Evolutionary conservation across 64 coral and sea anemone species (phyloP), one percentile per base, ranked within the genome.

Genomic region (Orbicella faveolata): DNA sequence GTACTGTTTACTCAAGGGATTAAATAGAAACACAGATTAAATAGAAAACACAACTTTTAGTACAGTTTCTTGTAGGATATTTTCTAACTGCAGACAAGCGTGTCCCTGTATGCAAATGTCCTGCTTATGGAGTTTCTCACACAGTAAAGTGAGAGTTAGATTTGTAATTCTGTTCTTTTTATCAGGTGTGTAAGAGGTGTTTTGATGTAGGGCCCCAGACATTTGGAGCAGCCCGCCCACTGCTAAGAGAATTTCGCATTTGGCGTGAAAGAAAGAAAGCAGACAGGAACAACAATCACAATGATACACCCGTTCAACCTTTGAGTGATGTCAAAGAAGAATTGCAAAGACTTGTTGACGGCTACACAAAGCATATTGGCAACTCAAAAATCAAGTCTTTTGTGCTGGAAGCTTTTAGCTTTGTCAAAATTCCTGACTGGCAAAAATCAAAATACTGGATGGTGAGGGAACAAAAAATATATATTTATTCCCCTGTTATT

Each of bases 131-230:
- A 48, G 44, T 48, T 6, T 48, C 7, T 48, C 7, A 6, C 44
- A 48, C 5, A 6, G 5, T 48, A 0, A 48, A 5, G 44, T 6
- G 0, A 6, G 44, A 48, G 44, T 48, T 48, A 48, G 3, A 48
- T 48, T 48, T 41, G 39, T 2, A 41, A 41, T 41, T 41, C 39
- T 41, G 39, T 41, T 41, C 4, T 41, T 44, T 17, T 79, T 54
- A 33, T 20, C 64, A 96, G 95, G 95, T 96, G 55, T 96, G 95
- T 57, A 87, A 76, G 26, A 90, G 75, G 26, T 96, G 95, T 48
- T 96, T 85, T 94, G 92, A 96, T 79, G 78, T 94, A 59, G 95
- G 95, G 15, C 95, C 95, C 23, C 95, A 96, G 79, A 94, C 74
- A 2, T 81, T 90, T 76, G 95, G 95, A 73, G 78, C 81, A n/a